phyloP scores from a whole-genome alignment of 1,140 invertebrate species.

The Lordiphosa stackelbergi region DNA sequence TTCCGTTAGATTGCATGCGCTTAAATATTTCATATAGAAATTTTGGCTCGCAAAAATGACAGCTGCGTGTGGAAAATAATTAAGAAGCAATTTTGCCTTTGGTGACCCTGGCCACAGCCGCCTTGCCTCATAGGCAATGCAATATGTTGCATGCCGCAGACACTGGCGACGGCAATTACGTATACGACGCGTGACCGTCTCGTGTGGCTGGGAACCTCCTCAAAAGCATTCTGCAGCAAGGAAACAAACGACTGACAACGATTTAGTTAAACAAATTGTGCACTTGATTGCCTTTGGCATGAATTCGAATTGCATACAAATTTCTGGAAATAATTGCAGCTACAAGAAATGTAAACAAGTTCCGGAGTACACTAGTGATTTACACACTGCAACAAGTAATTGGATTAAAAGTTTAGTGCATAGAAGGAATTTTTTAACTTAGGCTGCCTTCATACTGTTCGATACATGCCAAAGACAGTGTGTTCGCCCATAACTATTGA shows the following conservation, averaged over 20 bases:
- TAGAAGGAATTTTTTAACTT: no score
- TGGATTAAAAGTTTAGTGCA: no score
- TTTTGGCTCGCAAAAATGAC: constrained; percentile 50
- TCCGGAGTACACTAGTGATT: neutral
- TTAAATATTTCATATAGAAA: constrained; percentile 57
- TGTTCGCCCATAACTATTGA: no score
- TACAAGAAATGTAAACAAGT: neutral
- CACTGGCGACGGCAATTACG: constrained; percentile 46
- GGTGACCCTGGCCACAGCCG: constrained; percentile 35
- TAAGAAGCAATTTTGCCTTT: constrained; percentile 32
- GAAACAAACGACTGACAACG: constrained; percentile 3
- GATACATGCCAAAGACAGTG: no score
- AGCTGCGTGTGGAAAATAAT: constrained; percentile 67
- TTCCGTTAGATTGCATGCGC: constrained; percentile 47
- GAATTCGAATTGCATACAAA: constrained; percentile 5
- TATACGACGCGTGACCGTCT: constrained; percentile 29
- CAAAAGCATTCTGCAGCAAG: constrained; percentile 1
- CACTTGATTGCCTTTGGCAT: constrained; percentile 3
- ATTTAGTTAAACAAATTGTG: constrained; percentile 23
- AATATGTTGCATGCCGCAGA: constrained; percentile 29
- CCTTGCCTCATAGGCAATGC: constrained; percentile 6
- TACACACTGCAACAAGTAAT: no score
- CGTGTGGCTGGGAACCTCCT: constrained; percentile 1
- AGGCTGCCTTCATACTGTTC: no score
- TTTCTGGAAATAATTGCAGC: constrained; percentile 15